Percentiles rank a stretch among this genome's conserved stretches.
phyloP scores from a whole-genome alignment of 2,888 invertebrate genomes.

The Hanleya hanleyi region DNA sequence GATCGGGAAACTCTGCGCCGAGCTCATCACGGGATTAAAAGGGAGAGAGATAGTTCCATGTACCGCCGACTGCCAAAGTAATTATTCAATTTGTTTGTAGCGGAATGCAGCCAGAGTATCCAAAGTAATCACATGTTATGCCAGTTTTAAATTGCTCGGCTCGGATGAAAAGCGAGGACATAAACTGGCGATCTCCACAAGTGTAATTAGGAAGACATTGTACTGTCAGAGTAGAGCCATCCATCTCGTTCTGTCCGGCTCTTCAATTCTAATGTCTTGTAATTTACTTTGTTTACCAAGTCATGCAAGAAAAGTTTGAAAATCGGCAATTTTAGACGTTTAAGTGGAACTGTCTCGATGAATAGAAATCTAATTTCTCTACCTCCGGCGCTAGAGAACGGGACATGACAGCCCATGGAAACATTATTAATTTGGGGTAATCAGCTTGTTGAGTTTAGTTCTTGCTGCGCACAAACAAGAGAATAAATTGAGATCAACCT shows the following conservation, averaged over 20 bases:
- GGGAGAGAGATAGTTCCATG: neutral
- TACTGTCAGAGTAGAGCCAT: neutral
- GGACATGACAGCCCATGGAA: too few species aligned
- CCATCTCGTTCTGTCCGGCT: neutral
- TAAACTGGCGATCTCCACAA: neutral
- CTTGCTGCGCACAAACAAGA: too few species aligned
- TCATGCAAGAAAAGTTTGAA: neutral
- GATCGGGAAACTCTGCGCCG: slow-evolving; percentile 1
- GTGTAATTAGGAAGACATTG: neutral
- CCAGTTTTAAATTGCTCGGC: slow-evolving; percentile 1
- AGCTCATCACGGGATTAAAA: neutral
- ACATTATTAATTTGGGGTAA: neutral
- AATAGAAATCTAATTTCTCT: slow-evolving; percentile 7
- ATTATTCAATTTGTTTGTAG: slow-evolving; percentile 10
- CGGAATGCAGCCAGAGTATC: neutral
- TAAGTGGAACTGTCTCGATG: neutral
- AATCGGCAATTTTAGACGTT: neutral
- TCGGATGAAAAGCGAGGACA: neutral
- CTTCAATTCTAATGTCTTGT: neutral
- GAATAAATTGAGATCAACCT: neutral
- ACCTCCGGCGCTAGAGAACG: neutral
- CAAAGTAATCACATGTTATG: slow-evolving; percentile 5
- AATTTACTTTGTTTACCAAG: neutral
- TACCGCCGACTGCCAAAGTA: neutral
- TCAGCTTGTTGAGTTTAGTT: neutral